Evolutionary conservation across 2,797 vertebrate species (phyloP).

Genomic region (Argentina silus): DNA sequence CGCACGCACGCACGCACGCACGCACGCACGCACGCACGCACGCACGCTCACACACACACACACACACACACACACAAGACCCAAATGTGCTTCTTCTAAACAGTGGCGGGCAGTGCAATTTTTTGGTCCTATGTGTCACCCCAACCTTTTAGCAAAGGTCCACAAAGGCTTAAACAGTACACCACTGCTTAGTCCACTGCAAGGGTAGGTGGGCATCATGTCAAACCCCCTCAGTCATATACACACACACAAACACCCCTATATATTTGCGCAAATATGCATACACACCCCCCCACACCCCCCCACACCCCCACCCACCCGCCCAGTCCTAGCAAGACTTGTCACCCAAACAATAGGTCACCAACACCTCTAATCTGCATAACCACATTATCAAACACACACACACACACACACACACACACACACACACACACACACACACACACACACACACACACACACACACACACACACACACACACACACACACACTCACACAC

Average conservation of each 20-base stretch:
- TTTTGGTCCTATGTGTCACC: no score
- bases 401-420: slow-evolving; percentile 1
- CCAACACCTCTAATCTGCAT: no score
- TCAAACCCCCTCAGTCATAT: slow-evolving; percentile 22
- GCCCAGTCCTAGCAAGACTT: no score
- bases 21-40: not conserved
- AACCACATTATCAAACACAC: no score
- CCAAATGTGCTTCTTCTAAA: no score
- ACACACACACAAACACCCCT: slow-evolving; percentile 5
- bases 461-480: slow-evolving; percentile 6
- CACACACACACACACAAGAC: slow-evolving; percentile 9
- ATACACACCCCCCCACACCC: not conserved
- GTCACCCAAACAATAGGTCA: no score
- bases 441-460: slow-evolving; percentile 6
- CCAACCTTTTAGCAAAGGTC: no score
- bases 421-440: not conserved
- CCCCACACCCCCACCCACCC: not conserved
- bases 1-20: not conserved
- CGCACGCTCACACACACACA: not conserved
- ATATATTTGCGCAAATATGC: no score
- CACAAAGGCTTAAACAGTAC: no score
- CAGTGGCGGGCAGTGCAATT: no score
- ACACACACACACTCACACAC: not conserved
- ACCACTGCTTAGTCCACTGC: no score
- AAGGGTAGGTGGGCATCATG: not conserved